These are phyloP conservation scores for Trichogramma evanescens DNA, from an alignment of 2,888 invertebrate species.

Conservation along the genomic window DNA sequence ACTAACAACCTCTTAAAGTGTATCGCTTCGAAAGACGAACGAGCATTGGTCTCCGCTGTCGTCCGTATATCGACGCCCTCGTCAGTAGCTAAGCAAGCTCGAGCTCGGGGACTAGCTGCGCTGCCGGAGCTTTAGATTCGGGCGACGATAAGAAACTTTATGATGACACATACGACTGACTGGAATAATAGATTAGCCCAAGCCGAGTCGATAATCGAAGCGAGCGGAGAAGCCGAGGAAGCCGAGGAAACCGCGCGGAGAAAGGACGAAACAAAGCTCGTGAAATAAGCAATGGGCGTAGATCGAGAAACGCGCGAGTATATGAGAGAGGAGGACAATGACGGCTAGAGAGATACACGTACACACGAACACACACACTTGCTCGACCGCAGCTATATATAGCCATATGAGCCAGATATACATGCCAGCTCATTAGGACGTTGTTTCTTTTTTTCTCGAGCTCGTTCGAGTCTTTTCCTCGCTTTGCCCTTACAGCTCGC, in stretches of 20 bases:
- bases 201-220: slow-evolving; percentile 20
- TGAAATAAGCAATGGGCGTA: too few relatives aligned
- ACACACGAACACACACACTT: too few relatives aligned
- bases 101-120: neutral
- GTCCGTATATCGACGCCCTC: too few relatives aligned
- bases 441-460: too few relatives aligned
- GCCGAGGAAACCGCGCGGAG: neutral
- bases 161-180: slow-evolving; percentile 32
- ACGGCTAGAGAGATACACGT: slow-evolving; percentile 4
- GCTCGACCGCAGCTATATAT: too few relatives aligned
- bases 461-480: too few relatives aligned
- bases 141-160: slow-evolving; percentile 37
- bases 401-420: too few relatives aligned
- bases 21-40: too few relatives aligned
- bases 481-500: too few relatives aligned
- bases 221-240: neutral
- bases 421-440: too few relatives aligned
- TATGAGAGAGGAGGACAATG: slow-evolving; percentile 10
- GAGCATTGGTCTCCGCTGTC: too few relatives aligned
- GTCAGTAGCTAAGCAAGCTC: neutral
- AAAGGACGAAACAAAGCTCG: neutral
- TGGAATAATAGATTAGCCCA: slow-evolving; percentile 42
- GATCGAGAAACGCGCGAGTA: slow-evolving; percentile 8
- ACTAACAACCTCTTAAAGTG: too few relatives aligned
- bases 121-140: slow-evolving; percentile 28